A percentile compares a stretch with the other conserved stretches of the same genome.
Conservation (phyloP, 2,797 vertebrate species). For the Chiloscyllium punctatum region DNA sequence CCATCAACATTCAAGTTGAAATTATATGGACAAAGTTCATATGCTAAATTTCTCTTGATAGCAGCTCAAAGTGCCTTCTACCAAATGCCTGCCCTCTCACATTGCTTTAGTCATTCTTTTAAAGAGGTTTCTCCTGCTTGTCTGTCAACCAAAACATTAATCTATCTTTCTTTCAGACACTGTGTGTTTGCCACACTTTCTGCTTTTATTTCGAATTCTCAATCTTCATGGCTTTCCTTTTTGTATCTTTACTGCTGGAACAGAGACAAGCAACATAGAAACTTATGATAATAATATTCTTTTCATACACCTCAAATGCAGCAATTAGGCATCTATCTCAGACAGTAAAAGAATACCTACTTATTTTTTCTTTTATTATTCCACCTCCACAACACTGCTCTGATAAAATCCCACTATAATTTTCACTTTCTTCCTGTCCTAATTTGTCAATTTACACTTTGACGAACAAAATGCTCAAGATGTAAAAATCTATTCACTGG, state of each 20-base stretch:
- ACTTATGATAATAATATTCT: neutral
- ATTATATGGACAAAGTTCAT: neutral
- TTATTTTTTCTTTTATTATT: neutral
- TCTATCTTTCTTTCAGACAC: neutral
- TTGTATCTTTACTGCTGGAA: neutral
- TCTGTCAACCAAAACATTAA: neutral
- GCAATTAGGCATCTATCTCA: neutral
- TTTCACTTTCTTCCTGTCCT: neutral
- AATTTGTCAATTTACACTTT: neutral
- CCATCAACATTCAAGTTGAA: neutral
- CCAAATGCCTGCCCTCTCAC: neutral
- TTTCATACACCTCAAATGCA: neutral
- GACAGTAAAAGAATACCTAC: neutral
- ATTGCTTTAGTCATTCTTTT: neutral
- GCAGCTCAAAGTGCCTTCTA: neutral
- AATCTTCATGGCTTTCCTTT: neutral
- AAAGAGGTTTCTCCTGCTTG: neutral
- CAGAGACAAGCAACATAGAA: neutral
- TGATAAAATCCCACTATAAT: neutral
- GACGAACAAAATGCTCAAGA: neutral
- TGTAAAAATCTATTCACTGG: neutral
- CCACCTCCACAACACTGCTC: neutral
- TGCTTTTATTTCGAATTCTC: conserved; percentile 5
- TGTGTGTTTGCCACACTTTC: neutral
- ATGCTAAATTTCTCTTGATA: neutral